Evolutionary conservation across 2,888 invertebrate genomes (phyloP).

Genomic region (Physocephala rufipes): DNA sequence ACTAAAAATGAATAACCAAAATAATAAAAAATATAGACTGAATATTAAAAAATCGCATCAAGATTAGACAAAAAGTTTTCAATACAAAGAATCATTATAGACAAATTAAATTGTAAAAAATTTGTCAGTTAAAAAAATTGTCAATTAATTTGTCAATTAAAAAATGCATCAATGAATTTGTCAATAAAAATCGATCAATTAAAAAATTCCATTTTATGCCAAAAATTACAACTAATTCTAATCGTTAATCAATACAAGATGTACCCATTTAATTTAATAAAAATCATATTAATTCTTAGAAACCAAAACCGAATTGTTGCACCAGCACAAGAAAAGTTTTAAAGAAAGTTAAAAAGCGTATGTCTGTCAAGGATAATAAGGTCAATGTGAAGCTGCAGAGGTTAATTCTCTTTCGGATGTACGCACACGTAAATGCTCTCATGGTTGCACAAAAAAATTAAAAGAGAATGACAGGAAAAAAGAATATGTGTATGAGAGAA

Average conservation of each 20-base stretch:
- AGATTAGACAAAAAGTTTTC: too few relatives aligned
- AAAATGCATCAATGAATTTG: not conserved
- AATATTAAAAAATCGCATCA: too few relatives aligned
- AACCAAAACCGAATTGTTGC: constrained; percentile 10
- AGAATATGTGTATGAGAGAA: not conserved
- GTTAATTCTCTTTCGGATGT: too few relatives aligned
- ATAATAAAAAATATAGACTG: too few relatives aligned
- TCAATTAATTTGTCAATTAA: too few relatives aligned
- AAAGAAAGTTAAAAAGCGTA: constrained; percentile 10
- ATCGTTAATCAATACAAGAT: not conserved
- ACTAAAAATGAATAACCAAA: too few relatives aligned
- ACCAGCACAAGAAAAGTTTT: not conserved
- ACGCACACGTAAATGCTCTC: not conserved
- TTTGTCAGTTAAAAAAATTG: too few relatives aligned
- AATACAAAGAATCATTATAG: too few relatives aligned
- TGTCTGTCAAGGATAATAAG: constrained; percentile 21
- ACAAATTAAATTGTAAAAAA: too few relatives aligned
- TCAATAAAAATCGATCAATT: constrained; percentile 6
- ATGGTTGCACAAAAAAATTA: not conserved
- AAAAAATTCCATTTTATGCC: not conserved
- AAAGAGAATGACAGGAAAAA: too few relatives aligned
- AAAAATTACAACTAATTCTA: not conserved
- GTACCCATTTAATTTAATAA: too few relatives aligned
- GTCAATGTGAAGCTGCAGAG: constrained; percentile 25
- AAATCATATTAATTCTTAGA: constrained; percentile 13